A percentile compares a stretch with the other conserved stretches of the same genome.
phyloP scores from a whole-genome alignment of 2,888 invertebrate genomes.

The Drosophila putrida region DNA sequence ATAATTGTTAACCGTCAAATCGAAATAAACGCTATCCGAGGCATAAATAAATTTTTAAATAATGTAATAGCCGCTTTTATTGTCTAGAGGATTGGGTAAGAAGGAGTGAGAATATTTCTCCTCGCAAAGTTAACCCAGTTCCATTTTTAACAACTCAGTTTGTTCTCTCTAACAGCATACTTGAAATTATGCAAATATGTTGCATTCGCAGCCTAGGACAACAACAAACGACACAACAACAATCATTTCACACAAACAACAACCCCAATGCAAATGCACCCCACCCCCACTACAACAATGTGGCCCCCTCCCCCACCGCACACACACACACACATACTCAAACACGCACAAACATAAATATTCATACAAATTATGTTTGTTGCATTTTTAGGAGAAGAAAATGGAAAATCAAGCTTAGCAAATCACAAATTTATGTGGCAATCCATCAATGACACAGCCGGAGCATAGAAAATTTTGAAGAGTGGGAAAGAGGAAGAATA shows the following conservation, averaged over 20 bases:
- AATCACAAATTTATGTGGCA: slow-evolving; percentile 73
- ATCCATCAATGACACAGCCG: slow-evolving; percentile 72
- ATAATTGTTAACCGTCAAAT: too few species aligned
- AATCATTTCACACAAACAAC: slow-evolving; percentile 29
- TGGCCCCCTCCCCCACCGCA: not conserved
- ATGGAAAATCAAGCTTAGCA: slow-evolving; percentile 70
- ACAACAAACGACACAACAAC: slow-evolving; percentile 19
- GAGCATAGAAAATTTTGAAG: slow-evolving; percentile 19
- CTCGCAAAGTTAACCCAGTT: not conserved
- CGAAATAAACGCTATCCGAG: too few species aligned
- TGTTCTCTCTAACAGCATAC: slow-evolving; percentile 18
- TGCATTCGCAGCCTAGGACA: slow-evolving; percentile 49
- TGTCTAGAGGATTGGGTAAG: not conserved
- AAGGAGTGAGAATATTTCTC: not conserved
- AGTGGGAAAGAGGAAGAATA: not conserved
- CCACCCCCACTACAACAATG: slow-evolving; percentile 1
- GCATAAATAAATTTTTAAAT: not conserved
- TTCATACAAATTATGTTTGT: slow-evolving; percentile 63
- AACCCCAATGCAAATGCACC: slow-evolving; percentile 18
- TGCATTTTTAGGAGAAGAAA: slow-evolving; percentile 39
- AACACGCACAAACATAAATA: slow-evolving; percentile 33
- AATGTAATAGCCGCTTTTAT: not conserved
- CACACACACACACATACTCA: slow-evolving; percentile 1
- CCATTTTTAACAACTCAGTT: slow-evolving; percentile 16
- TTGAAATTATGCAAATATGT: slow-evolving; percentile 49